Evolutionary conservation across 2,113 vertebrate genomes (phyloP).

Genomic region (Passer domesticus): DNA sequence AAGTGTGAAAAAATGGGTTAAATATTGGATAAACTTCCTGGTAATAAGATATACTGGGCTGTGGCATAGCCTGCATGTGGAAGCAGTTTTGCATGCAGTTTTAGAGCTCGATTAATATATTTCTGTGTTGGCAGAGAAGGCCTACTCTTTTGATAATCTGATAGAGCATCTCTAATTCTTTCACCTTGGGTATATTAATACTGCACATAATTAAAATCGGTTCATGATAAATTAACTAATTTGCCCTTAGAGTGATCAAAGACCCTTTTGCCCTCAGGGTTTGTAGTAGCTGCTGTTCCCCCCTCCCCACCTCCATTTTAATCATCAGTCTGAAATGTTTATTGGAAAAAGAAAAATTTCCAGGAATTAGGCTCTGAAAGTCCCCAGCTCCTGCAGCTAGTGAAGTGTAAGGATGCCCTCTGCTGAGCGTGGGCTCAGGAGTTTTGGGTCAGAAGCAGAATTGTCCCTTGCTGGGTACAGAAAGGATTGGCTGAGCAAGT

Average conservation of each 20-base stretch:
- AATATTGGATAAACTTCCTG: not conserved
- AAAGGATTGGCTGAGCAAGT: not conserved
- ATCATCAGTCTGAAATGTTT: constrained; percentile 59
- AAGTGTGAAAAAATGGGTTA: not conserved
- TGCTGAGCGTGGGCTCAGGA: not conserved
- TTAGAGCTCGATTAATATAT: constrained; percentile 39
- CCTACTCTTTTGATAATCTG: constrained; percentile 52
- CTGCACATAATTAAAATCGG: constrained; percentile 61
- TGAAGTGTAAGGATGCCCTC: constrained; percentile 61
- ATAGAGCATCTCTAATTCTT: constrained; percentile 60
- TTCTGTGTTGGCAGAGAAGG: constrained; percentile 34
- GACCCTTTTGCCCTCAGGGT: constrained; percentile 44
- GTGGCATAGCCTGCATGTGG: not conserved
- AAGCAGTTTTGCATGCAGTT: not conserved
- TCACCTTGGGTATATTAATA: constrained; percentile 69
- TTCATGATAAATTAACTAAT: constrained; percentile 67
- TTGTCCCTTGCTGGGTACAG: not conserved
- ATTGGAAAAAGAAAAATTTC: constrained; percentile 42
- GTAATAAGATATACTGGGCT: not conserved
- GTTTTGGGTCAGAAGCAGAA: not conserved
- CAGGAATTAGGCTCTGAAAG: not conserved
- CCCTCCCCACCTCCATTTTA: not conserved
- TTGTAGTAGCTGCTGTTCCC: not conserved
- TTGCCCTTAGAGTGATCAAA: constrained; percentile 64
- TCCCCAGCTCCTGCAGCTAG: not conserved